Base-by-base conservation (phyloP, 2,113 vertebrate species). In the Phrynocephalus versicolor region DNA sequence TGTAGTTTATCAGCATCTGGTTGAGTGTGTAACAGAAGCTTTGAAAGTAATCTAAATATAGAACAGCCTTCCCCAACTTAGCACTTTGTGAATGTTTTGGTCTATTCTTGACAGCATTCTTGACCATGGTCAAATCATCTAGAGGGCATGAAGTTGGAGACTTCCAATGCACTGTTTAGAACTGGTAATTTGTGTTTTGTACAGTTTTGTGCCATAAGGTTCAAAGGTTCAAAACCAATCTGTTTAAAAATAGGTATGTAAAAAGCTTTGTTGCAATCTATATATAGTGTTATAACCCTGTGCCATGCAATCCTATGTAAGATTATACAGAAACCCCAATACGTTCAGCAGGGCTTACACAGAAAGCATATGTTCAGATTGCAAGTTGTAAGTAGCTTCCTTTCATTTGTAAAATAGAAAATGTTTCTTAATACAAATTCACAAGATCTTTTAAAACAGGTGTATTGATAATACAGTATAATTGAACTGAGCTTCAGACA, bases 281-380 rank as follows among this genome's bases (percentile, higher is more conserved):
- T 91, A 58, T 78, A 45, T 88, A 91, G 91, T 94, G 84, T 89
- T 96, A 95, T 93, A 86, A 87, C 83, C 92, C 90, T 74, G 55
- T 83, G 57, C 19, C 23, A 30, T 75, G 82, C 57, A 65, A 18
- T 75, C 13, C 72, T 65, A 27, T 83, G 37, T 57, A 62, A 60
- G 39, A 74, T 62, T 62, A 62, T 57, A 14, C 39, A 39, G 70
- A 41, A 41, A 37, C 16, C 37, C 57, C 18, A 62, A 35, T 62
- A 45, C 33, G 10, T 51, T 75, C 39, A 65, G 3, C 58, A 65
- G 37, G 58, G 18, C 55, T 35, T 60, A 72, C 71, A 39, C 10
- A 62, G 51, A 74, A 83, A 51, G 27, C 23, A 64, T 64, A n/a
- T n/a, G 37, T 87, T 89, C 85, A 85, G 85, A 88, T 70, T 86